Conservation (phyloP, 2,113 vertebrate genomes). For the Alosa alosa region DNA sequence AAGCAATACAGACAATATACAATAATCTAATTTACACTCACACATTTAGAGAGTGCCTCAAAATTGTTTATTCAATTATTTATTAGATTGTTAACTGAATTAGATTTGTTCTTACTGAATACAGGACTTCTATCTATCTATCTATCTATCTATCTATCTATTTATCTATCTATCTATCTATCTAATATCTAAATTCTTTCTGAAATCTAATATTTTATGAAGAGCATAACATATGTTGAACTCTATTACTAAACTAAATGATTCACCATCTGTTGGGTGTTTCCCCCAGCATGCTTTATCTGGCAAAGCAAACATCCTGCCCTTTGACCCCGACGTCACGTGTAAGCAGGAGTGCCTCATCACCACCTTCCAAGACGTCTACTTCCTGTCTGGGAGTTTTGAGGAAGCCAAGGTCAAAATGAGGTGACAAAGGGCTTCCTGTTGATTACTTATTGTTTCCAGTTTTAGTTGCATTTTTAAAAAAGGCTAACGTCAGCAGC, state of each 20-base stretch:
- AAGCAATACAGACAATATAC: too few species aligned
- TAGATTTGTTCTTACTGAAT: too few species aligned
- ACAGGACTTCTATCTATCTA: too few species aligned
- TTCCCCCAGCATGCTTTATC: conserved; percentile 76
- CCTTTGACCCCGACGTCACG: conserved; percentile 80
- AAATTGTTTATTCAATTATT: too few species aligned
- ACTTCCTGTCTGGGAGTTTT: conserved; percentile 85
- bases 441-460: background rate
- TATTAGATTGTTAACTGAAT: too few species aligned
- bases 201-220: too few species aligned
- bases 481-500: background rate
- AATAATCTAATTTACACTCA: too few species aligned
- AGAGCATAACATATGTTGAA: background rate
- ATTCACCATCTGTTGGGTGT: background rate
- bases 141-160: too few species aligned
- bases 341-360: conserved; percentile 85
- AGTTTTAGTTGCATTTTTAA: background rate
- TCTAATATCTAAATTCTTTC: too few species aligned
- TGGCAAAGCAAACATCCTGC: conserved; percentile 74
- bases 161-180: too few species aligned
- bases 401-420: conserved; percentile 87
- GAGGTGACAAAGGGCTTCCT: conserved; percentile 43
- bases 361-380: conserved; percentile 85
- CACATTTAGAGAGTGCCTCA: too few species aligned
- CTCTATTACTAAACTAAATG: background rate